Percentiles rank a stretch among this genome's conserved stretches.
phyloP scores from a whole-genome alignment of 2,888 invertebrate species.

The Nephrocerus scutellatus region DNA sequence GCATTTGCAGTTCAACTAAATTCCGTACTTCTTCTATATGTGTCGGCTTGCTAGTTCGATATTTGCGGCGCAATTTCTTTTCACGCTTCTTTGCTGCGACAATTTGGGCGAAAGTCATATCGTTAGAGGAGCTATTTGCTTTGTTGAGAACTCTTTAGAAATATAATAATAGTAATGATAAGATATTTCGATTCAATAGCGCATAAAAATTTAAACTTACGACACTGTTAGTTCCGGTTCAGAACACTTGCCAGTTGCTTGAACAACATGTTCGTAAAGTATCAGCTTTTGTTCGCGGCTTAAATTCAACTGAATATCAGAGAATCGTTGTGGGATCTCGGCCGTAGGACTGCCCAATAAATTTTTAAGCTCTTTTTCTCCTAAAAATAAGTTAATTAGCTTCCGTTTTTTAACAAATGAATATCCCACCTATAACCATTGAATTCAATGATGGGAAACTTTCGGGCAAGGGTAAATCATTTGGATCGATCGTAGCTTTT shows the following conservation, averaged over 20 bases:
- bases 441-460: slow-evolving; percentile 25
- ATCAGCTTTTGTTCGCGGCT: slow-evolving; percentile 29
- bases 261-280: slow-evolving; percentile 36
- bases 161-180: background rate
- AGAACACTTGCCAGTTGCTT: slow-evolving; percentile 25
- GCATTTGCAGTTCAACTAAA: slow-evolving; percentile 42
- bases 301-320: slow-evolving; percentile 33
- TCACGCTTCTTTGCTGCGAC: slow-evolving; percentile 35
- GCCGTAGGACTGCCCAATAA: slow-evolving; percentile 20
- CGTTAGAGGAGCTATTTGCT: slow-evolving; percentile 14
- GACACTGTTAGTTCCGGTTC: slow-evolving; percentile 26
- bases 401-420: background rate
- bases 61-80: slow-evolving; percentile 32
- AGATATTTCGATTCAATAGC: background rate
- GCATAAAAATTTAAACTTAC: slow-evolving; percentile 22
- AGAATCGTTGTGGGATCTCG: slow-evolving; percentile 28
- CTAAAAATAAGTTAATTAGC: slow-evolving; percentile 12
- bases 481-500: background rate
- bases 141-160: slow-evolving; percentile 15
- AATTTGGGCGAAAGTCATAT: slow-evolving; percentile 36
- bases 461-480: slow-evolving; percentile 22
- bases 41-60: slow-evolving; percentile 40
- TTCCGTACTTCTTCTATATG: slow-evolving; percentile 39
- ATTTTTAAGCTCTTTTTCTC: slow-evolving; percentile 17
- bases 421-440: slow-evolving; percentile 23